phyloP scores from a whole-genome alignment of 2,113 vertebrate genomes.

The Triplophysa dalaica region DNA sequence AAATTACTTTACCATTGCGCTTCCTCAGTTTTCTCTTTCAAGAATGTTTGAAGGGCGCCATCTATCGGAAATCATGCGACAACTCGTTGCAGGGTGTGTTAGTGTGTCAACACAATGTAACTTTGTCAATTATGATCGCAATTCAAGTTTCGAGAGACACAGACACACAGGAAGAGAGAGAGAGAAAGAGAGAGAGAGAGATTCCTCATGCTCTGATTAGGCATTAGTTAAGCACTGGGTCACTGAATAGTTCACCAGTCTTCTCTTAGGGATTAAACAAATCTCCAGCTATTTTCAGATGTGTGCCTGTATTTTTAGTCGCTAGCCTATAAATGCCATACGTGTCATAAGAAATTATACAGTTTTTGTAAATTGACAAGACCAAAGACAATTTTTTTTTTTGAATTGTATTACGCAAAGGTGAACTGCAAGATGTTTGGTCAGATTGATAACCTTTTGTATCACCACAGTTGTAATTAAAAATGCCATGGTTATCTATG shows the following conservation, averaged over 20 bases:
- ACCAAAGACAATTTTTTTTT: too few relatives aligned
- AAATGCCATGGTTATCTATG: too few relatives aligned
- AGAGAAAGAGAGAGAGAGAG: neutral
- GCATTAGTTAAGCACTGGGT: neutral
- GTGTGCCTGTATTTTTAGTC: neutral
- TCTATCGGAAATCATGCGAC: slow-evolving; percentile 55
- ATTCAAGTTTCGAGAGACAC: neutral
- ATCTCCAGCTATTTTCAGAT: slow-evolving; percentile 49
- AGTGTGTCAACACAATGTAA: neutral
- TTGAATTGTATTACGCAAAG: too few relatives aligned
- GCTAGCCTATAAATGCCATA: neutral
- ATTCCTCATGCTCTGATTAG: too few relatives aligned
- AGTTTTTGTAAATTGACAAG: neutral
- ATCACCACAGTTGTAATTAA: too few relatives aligned
- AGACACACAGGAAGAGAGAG: neutral
- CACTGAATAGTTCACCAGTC: slow-evolving; percentile 54
- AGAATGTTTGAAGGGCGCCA: slow-evolving; percentile 57
- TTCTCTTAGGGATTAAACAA: slow-evolving; percentile 56
- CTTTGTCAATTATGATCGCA: neutral
- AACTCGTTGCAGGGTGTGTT: neutral
- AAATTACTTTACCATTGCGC: slow-evolving; percentile 13
- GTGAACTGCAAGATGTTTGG: too few relatives aligned
- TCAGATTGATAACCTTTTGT: too few relatives aligned
- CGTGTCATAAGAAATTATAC: neutral
- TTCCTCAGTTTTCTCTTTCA: neutral